phyloP scores from a whole-genome alignment of 1,140 invertebrate genomes.

The Lepidostoma basale region DNA sequence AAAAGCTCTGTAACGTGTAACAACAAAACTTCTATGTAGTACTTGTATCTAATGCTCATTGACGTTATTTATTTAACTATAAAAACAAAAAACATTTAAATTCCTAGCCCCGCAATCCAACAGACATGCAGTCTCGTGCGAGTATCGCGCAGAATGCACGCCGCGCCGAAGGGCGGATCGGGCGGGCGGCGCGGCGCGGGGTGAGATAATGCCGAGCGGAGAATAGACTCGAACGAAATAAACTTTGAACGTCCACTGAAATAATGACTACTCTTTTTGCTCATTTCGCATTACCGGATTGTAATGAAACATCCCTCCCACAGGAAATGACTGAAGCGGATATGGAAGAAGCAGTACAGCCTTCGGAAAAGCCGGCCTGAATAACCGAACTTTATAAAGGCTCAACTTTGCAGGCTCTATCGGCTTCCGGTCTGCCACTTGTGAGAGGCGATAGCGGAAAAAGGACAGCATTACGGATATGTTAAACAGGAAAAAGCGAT shows the following conservation, averaged over 20 bases:
- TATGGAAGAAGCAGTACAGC: constrained; percentile 33
- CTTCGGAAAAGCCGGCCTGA: constrained; percentile 25
- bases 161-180: background rate
- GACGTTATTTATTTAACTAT: too few relatives aligned
- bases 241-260: constrained; percentile 10
- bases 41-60: too few relatives aligned
- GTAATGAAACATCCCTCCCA: constrained; percentile 34
- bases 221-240: background rate
- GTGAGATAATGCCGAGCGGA: background rate
- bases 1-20: too few relatives aligned
- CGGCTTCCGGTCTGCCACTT: constrained; percentile 42
- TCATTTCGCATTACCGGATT: constrained; percentile 36
- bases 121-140: too few relatives aligned
- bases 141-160: too few relatives aligned
- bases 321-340: constrained; percentile 33
- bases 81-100: too few relatives aligned
- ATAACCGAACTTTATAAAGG: constrained; percentile 31
- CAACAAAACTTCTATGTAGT: too few relatives aligned
- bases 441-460: constrained; percentile 38
- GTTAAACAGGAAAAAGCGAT: constrained; percentile 41
- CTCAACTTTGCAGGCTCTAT: constrained; percentile 36
- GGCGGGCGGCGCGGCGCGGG: background rate
- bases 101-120: too few relatives aligned
- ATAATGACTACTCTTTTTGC: constrained; percentile 39
- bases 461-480: constrained; percentile 40